Evolutionary conservation across 1,140 invertebrate genomes (phyloP), one percentile per base, ranked within the genome.

Genomic region (Drosophila sechellia): DNA sequence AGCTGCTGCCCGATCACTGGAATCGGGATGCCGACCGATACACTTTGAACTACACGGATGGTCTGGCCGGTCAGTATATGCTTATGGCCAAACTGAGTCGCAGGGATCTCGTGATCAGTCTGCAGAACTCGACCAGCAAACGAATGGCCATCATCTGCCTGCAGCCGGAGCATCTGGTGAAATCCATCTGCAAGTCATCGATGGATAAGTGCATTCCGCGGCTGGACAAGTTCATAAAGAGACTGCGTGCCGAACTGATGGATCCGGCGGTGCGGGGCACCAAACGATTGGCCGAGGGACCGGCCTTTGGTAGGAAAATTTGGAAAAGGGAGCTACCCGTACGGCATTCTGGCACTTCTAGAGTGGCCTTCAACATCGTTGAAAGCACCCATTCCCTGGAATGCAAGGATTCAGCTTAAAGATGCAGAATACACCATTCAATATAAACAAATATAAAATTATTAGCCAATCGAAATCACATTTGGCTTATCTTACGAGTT

Each of bases 1-100:
- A 96, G 92, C 65, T 95, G 10, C 90, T 96, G 20, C 95, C 96
- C 5, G 92, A 93, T 49, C 93, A 93, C 53, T 96, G 96, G 96
- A 96, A 95, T 91, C 92, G 93, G 25, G 90, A 91, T 45, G 91
- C 92, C 20, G 93, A 93, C 65, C 57, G 64, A 40, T 96, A 95
- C 85, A 92, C 94, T 2, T 77, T 96, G 11, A 93, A 95, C 76
- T 96, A 96, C 90, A 59, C 95, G 31, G 93, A 93, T 53, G 92
- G 95, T 54, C 34, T 20, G 6, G 93, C 93, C 5, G 93, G 94
- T 78, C 85, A 96, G 5, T 96, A 95, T 83, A 94, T 96, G 72
- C 91, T 96, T 0, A 93, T 95, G 83, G 95, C 93, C 35, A 91
- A 94, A 27, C 93, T 91, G 56, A 94, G 94, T 43, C 94, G 95